Percentiles rank a stretch among this genome's conserved stretches.
phyloP scores from a whole-genome alignment of 2,888 invertebrate genomes.

The Drosophila limbata region DNA sequence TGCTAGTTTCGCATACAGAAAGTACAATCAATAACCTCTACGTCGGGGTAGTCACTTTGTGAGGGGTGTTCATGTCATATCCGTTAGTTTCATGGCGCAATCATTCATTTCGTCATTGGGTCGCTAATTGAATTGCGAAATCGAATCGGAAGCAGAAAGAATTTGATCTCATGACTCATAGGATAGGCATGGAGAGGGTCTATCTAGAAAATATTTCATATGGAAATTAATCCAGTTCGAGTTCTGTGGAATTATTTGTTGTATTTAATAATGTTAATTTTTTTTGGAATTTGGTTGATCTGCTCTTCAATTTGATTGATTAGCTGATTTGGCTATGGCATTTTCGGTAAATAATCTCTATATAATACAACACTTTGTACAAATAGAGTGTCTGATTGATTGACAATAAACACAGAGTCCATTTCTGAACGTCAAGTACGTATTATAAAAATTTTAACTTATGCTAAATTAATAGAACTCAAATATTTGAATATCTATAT shows the following conservation, averaged over 20 bases:
- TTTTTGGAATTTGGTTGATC: constrained; percentile 13
- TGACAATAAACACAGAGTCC: background rate
- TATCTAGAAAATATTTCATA: constrained; percentile 3
- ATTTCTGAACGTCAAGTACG: no score
- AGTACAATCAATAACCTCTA: constrained; percentile 60
- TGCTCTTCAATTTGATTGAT: constrained; percentile 34
- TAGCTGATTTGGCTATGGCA: constrained; percentile 6
- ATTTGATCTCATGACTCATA: constrained; percentile 66
- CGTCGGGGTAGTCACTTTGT: constrained; percentile 13
- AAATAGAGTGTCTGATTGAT: background rate
- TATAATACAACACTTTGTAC: background rate
- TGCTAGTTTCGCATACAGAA: constrained; percentile 8
- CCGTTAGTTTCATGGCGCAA: constrained; percentile 38
- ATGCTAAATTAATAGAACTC: no score
- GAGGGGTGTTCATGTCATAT: constrained; percentile 35
- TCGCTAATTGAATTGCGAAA: constrained; percentile 71
- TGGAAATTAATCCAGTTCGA: constrained; percentile 11
- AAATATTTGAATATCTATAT: background rate
- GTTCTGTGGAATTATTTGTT: background rate
- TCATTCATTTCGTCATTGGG: constrained; percentile 72
- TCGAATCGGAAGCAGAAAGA: constrained; percentile 45
- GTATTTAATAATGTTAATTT: background rate
- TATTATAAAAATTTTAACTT: no score
- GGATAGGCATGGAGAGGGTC: background rate
- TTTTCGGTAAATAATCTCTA: background rate